Base-by-base conservation (phyloP, 2,113 vertebrate species). In the Dromas ardeola region DNA sequence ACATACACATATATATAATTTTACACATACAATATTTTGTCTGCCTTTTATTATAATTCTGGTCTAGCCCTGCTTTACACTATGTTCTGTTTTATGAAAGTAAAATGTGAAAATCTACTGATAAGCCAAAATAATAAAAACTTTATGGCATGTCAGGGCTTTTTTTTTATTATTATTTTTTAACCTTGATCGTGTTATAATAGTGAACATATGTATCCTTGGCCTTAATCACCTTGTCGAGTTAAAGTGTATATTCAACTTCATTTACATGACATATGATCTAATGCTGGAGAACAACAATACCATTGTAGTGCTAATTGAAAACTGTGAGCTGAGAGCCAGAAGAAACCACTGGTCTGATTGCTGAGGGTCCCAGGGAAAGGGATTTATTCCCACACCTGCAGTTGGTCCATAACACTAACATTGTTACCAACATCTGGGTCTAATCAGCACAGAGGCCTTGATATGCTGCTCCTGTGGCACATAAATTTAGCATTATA, bases 351-450 rank as follows among this genome's bases (percentile, higher is more conserved):
- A 95, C 97, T 65, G 90, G 96, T 89, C 98, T 98, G 98, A 98
- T 98, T 98, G 97, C 98, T 90, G 97, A 97, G 97, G 89, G 98
- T 98, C 97, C 97, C 97, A 87, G 92, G 94, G 97, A 98, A 97
- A 95, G 97, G 95, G 97, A 96, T 97, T 98, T 98, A 98, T 98
- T 98, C 98, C 98, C 98, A 98, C 98, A 98, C 98, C 98, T 99
- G 98, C 98, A 97, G 81, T 91, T 95, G 97, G 96, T 97, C 98
- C 98, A 98, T 98, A 99, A 98, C 98, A 98, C 98, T 95, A 97
- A 98, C 98, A 99, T 98, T 98, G 98, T 99, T 98, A 98, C 94
- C 65, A 73, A 98, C 98, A 99, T 99, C 98, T 99, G 98, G 98
- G 92, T 98, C 97, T 97, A 98, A 99, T 98, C 98, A 98, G 97